Conservation (phyloP, 2,797 vertebrate species). For the Pseudochirops corinnae region DNA sequence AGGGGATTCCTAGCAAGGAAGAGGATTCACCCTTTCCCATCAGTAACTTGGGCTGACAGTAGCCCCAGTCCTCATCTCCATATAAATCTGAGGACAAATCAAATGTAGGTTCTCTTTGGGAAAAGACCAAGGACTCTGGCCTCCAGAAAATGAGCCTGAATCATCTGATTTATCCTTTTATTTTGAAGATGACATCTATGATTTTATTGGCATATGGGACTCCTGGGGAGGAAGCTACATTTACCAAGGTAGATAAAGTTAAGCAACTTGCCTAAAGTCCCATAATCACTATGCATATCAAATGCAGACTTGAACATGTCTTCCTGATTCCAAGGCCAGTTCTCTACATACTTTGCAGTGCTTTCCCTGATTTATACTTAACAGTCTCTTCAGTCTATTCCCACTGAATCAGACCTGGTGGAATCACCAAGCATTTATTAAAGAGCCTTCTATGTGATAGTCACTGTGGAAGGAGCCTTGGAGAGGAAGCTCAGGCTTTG, state of each 20-base stretch:
- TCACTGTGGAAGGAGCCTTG: not conserved
- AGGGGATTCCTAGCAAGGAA: not conserved
- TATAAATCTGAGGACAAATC: not conserved
- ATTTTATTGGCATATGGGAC: not conserved
- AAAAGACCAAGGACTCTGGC: not conserved
- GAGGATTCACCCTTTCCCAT: not conserved
- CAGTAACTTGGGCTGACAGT: not conserved
- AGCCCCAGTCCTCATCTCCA: not conserved
- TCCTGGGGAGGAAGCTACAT: not conserved
- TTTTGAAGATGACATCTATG: not conserved
- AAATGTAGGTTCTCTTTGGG: not conserved
- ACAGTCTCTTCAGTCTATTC: not conserved
- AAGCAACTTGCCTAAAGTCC: not conserved
- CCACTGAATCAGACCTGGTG: not conserved
- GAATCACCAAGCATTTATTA: not conserved
- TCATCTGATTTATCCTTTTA: not conserved
- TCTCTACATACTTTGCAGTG: not conserved
- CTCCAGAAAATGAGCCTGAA: not conserved
- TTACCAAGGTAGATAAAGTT: not conserved
- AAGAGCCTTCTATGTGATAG: not conserved
- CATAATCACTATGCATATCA: not conserved
- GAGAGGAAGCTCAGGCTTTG: not conserved
- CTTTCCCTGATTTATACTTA: not conserved
- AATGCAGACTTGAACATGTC: not conserved
- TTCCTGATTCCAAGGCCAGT: not conserved